Evolutionary conservation across 2,888 invertebrate species (phyloP).

Genomic region (Steinernema scapterisci): DNA sequence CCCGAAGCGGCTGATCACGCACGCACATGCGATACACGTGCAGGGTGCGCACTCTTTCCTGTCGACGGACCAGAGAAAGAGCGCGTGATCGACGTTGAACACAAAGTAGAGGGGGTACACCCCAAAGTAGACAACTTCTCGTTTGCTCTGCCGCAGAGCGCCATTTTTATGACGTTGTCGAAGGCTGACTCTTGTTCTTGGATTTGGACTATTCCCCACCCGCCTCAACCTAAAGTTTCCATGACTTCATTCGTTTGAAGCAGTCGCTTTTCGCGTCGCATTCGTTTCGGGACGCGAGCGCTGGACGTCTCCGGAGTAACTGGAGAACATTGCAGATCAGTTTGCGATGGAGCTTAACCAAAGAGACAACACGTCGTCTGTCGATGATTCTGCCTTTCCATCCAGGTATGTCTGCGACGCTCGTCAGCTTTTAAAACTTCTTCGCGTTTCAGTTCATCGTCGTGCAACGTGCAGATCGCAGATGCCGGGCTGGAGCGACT

Average conservation of each 20-base stretch:
- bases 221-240: not conserved
- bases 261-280: not conserved
- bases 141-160: conserved; percentile 1
- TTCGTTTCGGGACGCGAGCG: not conserved
- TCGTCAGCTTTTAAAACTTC: no score
- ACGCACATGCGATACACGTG: conserved; percentile 22
- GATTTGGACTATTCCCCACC: not conserved
- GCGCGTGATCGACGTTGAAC: conserved; percentile 20
- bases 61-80: conserved; percentile 17
- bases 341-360: conserved; percentile 1
- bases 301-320: not conserved
- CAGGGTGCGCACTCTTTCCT: not conserved
- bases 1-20: not conserved
- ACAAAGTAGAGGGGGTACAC: conserved; percentile 21
- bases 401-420: not conserved
- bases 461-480: conserved; percentile 18
- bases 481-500: conserved; percentile 15
- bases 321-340: not conserved
- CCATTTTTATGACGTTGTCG: not conserved
- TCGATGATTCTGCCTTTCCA: conserved; percentile 4
- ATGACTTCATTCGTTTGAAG: not conserved
- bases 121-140: conserved; percentile 30
- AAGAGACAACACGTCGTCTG: conserved; percentile 18
- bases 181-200: not conserved
- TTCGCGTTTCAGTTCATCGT: not conserved